phyloP scores from a whole-genome alignment of 2,113 vertebrate genomes.

The Apeltes quadracus region DNA sequence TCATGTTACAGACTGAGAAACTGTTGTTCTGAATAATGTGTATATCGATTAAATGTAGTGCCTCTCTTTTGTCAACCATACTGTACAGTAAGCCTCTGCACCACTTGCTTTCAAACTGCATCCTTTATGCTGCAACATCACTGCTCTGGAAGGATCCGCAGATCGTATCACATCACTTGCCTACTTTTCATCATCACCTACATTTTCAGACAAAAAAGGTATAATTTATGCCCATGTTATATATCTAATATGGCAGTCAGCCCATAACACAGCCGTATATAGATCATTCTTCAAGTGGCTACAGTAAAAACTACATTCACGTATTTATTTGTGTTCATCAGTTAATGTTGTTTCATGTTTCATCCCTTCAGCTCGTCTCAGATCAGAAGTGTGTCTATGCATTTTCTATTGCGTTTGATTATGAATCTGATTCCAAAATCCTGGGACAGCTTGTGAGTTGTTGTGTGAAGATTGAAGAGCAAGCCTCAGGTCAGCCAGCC shows the following conservation, averaged over 20 bases:
- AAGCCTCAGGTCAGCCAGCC: conserved; percentile 88
- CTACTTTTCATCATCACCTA: conserved; percentile 27
- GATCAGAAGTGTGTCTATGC: background rate
- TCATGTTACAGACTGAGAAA: conserved; percentile 41
- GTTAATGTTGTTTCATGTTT: background rate
- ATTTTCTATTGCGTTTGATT: background rate
- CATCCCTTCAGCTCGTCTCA: background rate
- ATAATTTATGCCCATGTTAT: conserved; percentile 5
- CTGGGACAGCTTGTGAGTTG: background rate
- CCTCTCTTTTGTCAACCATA: conserved; percentile 70
- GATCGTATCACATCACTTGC: conserved; percentile 38
- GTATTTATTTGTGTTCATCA: conserved; percentile 12
- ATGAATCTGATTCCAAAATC: background rate
- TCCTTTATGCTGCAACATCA: conserved; percentile 62
- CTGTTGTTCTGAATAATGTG: conserved; percentile 62
- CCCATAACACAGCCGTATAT: conserved; percentile 37
- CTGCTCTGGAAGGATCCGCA: conserved; percentile 44
- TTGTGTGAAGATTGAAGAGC: conserved; percentile 13
- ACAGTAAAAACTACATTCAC: background rate
- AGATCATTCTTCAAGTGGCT: conserved; percentile 15
- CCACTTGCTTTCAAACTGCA: conserved; percentile 58
- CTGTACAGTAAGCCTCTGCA: conserved; percentile 61
- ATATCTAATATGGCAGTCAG: conserved; percentile 23
- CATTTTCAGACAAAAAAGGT: conserved; percentile 32
- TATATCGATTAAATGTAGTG: conserved; percentile 70